These are phyloP conservation scores for Drosophila kambysellisi DNA, from an alignment of 2,888 invertebrate genomes.

Conservation along the genomic window DNA sequence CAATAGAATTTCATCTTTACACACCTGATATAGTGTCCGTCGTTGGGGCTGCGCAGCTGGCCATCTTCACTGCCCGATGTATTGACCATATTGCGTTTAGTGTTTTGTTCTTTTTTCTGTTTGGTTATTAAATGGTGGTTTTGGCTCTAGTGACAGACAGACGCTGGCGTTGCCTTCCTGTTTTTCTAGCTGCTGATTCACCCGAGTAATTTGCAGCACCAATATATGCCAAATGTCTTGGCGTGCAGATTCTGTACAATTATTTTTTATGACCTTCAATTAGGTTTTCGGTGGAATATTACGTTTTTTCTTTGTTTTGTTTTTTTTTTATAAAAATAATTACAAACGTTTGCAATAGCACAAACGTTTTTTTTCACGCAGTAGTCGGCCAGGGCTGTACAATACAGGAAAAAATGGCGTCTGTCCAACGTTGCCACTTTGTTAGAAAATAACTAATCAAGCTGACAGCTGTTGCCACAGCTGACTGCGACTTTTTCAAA, in stretches of 20 bases:
- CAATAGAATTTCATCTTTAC: slow-evolving; percentile 67
- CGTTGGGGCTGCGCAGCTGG: slow-evolving; percentile 91
- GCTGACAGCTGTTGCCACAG: slow-evolving; percentile 53
- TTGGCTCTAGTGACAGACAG: slow-evolving; percentile 12
- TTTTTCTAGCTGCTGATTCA: slow-evolving; percentile 47
- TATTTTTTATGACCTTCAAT: slow-evolving; percentile 38
- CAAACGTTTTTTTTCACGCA: slow-evolving; percentile 63
- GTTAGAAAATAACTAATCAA: neutral
- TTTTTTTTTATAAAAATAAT: slow-evolving; percentile 46
- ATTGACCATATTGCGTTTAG: slow-evolving; percentile 66
- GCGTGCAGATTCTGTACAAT: slow-evolving; percentile 50
- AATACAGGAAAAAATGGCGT: slow-evolving; percentile 71
- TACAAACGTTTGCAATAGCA: slow-evolving; percentile 66
- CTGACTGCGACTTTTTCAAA: slow-evolving; percentile 31
- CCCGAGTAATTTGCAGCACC: slow-evolving; percentile 35
- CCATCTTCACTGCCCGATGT: slow-evolving; percentile 91
- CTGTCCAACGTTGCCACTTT: slow-evolving; percentile 52
- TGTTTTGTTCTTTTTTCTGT: slow-evolving; percentile 13
- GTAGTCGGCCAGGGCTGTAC: slow-evolving; percentile 52
- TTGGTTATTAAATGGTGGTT: slow-evolving; percentile 15
- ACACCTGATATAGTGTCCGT: slow-evolving; percentile 86
- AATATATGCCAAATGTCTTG: slow-evolving; percentile 33
- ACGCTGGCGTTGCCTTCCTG: slow-evolving; percentile 29
- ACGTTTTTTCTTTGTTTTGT: slow-evolving; percentile 29
- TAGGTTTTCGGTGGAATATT: slow-evolving; percentile 61